These are phyloP conservation scores for Chrysotoxum bicinctum DNA, from an alignment of 2,888 invertebrate species.

Conservation along the genomic window DNA sequence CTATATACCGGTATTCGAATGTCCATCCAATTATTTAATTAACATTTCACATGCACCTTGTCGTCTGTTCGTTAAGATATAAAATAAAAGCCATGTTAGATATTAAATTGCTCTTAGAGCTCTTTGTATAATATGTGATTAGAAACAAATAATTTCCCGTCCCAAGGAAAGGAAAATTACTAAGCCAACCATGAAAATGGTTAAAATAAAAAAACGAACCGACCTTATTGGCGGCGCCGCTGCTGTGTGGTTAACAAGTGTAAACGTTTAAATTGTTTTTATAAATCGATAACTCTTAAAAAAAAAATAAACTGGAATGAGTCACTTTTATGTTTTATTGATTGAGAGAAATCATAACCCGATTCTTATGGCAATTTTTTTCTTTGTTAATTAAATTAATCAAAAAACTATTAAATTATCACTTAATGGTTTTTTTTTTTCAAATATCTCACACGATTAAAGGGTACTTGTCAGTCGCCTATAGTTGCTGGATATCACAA, in stretches of 20 bases:
- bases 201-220: not conserved
- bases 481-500: not conserved
- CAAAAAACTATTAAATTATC: slow-evolving; percentile 47
- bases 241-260: not conserved
- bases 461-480: not conserved
- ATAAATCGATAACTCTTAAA: not conserved
- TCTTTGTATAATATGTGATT: not conserved
- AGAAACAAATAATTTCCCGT: slow-evolving; percentile 21
- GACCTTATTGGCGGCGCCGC: not conserved
- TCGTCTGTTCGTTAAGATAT: slow-evolving; percentile 3
- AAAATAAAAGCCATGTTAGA: slow-evolving; percentile 11
- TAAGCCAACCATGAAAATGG: not conserved
- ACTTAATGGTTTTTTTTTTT: not conserved
- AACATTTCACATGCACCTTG: slow-evolving; percentile 48
- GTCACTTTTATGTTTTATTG: not conserved
- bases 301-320: not conserved
- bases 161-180: not conserved
- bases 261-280: not conserved
- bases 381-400: slow-evolving; percentile 45
- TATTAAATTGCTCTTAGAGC: not conserved
- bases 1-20: not conserved
- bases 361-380: slow-evolving; percentile 9
- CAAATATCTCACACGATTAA: not conserved
- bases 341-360: slow-evolving; percentile 23
- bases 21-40: slow-evolving; percentile 50